Conservation (phyloP, 2,797 vertebrate genomes). For the Yasuhikotakia modesta region DNA sequence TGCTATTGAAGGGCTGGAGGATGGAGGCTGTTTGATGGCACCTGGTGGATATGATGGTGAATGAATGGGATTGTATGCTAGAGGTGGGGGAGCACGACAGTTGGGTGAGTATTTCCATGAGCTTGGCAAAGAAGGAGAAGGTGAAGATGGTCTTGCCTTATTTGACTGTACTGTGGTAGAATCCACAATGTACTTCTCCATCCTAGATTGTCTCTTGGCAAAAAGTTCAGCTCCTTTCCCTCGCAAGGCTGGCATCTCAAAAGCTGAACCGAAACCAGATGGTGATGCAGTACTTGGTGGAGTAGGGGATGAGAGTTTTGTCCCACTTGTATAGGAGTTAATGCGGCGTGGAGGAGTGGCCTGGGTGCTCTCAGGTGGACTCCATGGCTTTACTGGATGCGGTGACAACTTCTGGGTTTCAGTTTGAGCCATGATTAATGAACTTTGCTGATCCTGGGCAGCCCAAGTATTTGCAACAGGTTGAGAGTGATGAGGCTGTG, state of each 20-base stretch:
- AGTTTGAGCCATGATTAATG: conserved; percentile 66
- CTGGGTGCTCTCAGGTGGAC: conserved; percentile 61
- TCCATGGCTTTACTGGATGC: conserved; percentile 75
- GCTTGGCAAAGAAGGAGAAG: conserved; percentile 87
- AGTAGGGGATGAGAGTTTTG: conserved; percentile 71
- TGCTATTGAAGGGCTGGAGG: conserved; percentile 72
- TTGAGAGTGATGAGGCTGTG: conserved; percentile 60
- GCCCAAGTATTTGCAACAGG: conserved; percentile 64
- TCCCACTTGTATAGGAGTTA: conserved; percentile 67
- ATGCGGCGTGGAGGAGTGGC: conserved; percentile 70
- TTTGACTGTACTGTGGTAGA: conserved; percentile 92
- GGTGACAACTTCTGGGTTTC: conserved; percentile 61
- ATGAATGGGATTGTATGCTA: conserved; percentile 92
- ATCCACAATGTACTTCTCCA: conserved; percentile 98
- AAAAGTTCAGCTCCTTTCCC: conserved; percentile 97
- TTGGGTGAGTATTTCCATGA: conserved; percentile 97
- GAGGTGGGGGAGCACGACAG: conserved; percentile 90
- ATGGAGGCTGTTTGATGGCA: conserved; percentile 81
- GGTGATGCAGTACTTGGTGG: conserved; percentile 74
- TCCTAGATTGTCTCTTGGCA: conserved; percentile 93
- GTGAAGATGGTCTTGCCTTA: conserved; percentile 84
- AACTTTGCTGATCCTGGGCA: conserved; percentile 75
- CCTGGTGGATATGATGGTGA: conserved; percentile 91
- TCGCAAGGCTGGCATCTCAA: conserved; percentile 87
- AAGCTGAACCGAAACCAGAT: conserved; percentile 76